Evolutionary conservation across 1,140 invertebrate species (phyloP), one percentile per base, ranked within the genome.

Genomic region (Sycophila sp.): DNA sequence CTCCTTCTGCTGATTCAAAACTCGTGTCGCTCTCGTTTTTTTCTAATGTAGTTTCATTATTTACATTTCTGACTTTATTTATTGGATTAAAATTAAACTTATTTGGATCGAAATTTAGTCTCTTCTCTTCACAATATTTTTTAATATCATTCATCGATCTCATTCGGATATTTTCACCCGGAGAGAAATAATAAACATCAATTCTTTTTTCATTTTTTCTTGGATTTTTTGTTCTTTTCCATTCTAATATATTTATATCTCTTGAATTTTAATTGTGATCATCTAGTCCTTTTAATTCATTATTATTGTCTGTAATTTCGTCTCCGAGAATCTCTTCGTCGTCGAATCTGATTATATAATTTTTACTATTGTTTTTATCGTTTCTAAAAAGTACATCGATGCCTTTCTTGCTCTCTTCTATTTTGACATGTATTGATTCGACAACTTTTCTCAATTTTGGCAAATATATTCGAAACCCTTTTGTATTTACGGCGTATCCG

Each of bases 371-470:
- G 15, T 0, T 34, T 8, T 11, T 56, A 6, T 28, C n/a, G 40
- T 28, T 51, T 28, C 4, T 42, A 51, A 64, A 49, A 10, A 47
- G 19, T 1, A 13, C n/a, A 2, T 49, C 26, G 22, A 64, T 28
- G 47, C 60, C 45, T 8, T 64, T 64, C n/a, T 64, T 49, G 8
- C 8, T 64, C 22, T 64, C 45, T 47, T 64, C 40, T 30, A 64
- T 51, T 13, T 64, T 64, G 11, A 64, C 60, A 17, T 64, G 60
- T 17, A 32, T 10, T 17, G 60, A 24, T 62, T 62, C 59, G 3
- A 24, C 26, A 13, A 47, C 59, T 13, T 62, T 19, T 10, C 17
- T 45, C 2, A 19, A 62, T 19, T 62, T 62, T 28, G 59, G 59
- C 8, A 62, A n/a, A 36, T 38, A 49, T 28, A 65, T 19, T 65